These are phyloP conservation scores for Enhydra lutris DNA, from an alignment of 2,113 vertebrate genomes.

Conservation along the genomic window DNA sequence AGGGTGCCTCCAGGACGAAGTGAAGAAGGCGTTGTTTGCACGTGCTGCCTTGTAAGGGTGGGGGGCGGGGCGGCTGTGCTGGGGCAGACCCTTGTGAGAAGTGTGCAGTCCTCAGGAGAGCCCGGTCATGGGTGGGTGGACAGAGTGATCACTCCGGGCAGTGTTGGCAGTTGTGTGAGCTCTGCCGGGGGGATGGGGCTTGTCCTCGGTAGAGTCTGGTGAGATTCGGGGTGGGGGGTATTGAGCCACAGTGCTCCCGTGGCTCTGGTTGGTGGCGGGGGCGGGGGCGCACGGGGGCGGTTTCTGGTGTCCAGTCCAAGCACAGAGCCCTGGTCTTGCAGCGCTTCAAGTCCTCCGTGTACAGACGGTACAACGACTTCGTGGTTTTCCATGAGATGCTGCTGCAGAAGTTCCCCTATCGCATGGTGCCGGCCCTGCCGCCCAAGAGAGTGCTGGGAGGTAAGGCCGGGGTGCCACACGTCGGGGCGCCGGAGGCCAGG, in stretches of 20 bases:
- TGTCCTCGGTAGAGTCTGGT: neutral
- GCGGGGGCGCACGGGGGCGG: neutral
- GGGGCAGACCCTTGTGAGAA: neutral
- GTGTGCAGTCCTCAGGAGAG: neutral
- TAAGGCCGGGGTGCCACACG: slow-evolving; percentile 63
- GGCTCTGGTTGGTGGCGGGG: fast-evolving
- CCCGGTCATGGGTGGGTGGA: neutral
- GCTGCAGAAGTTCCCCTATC: slow-evolving; percentile 94
- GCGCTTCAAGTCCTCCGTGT: slow-evolving; percentile 92
- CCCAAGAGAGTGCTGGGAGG: slow-evolving; percentile 97
- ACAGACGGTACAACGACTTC: slow-evolving; percentile 95
- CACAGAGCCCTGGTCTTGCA: slow-evolving; percentile 42
- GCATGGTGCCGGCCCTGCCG: slow-evolving; percentile 94
- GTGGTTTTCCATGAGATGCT: slow-evolving; percentile 96
- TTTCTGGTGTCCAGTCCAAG: neutral
- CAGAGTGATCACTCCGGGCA: neutral
- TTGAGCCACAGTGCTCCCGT: fast-evolving
- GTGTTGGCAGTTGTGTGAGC: neutral
- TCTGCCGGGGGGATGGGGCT: neutral
- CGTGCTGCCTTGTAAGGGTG: neutral
- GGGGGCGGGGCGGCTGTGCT: neutral
- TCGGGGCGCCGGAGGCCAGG: fast-evolving
- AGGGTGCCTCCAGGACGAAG: neutral
- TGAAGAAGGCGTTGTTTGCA: neutral
- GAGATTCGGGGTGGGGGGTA: neutral